phyloP scores from a whole-genome alignment of 2,888 invertebrate genomes.

The Eristalis intricaria region DNA sequence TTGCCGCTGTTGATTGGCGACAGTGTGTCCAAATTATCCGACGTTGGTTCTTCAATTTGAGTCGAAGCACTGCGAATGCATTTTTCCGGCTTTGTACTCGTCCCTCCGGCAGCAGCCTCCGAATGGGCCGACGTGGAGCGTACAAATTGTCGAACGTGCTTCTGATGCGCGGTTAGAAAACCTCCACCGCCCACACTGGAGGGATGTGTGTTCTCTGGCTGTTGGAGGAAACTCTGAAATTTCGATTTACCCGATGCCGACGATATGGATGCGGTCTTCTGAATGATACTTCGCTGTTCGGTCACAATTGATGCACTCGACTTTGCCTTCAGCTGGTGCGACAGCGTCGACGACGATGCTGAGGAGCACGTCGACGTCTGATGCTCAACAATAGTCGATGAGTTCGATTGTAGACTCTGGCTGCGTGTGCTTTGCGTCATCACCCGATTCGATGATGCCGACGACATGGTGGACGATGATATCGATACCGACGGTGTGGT shows the following conservation, averaged over 20 bases:
- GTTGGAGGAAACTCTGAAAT: slow-evolving; percentile 81
- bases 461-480: slow-evolving; percentile 62
- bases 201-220: slow-evolving; percentile 78
- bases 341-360: slow-evolving; percentile 77
- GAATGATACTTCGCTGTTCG: slow-evolving; percentile 77
- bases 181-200: slow-evolving; percentile 74
- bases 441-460: slow-evolving; percentile 68
- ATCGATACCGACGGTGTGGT: slow-evolving; percentile 68
- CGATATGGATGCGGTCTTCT: slow-evolving; percentile 74
- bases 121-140: slow-evolving; percentile 81
- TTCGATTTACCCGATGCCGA: slow-evolving; percentile 77
- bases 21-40: slow-evolving; percentile 65
- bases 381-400: slow-evolving; percentile 75
- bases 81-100: slow-evolving; percentile 77
- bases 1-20: slow-evolving; percentile 75
- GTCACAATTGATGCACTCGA: slow-evolving; percentile 80
- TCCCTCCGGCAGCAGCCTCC: slow-evolving; percentile 76
- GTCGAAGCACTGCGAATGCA: slow-evolving; percentile 81
- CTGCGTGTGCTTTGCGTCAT: slow-evolving; percentile 77
- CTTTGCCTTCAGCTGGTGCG: slow-evolving; percentile 81
- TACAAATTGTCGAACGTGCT: slow-evolving; percentile 81
- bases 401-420: slow-evolving; percentile 79
- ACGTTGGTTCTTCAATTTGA: slow-evolving; percentile 79
- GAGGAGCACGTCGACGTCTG: slow-evolving; percentile 70
- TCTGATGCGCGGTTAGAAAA: slow-evolving; percentile 80